Evolutionary conservation across 2,888 invertebrate genomes (phyloP).

Genomic region (Dryobotodes eremita): DNA sequence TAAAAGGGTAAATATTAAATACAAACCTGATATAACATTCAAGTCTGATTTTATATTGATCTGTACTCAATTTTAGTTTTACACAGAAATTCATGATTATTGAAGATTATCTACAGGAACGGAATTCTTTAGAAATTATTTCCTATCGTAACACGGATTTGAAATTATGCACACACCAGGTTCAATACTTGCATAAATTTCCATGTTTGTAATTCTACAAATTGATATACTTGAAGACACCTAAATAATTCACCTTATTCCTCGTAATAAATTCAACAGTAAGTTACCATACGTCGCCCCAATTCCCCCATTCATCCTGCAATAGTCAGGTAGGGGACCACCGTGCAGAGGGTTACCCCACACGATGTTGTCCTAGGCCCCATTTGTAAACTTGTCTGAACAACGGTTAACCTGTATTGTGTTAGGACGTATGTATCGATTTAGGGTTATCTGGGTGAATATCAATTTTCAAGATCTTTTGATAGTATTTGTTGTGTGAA

Average conservation of each 20-base stretch:
- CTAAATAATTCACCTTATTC: conserved; percentile 40
- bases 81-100: neutral
- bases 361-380: conserved; percentile 50
- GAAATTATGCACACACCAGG: neutral
- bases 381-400: conserved; percentile 59
- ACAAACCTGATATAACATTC: no score
- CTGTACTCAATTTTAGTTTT: neutral
- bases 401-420: conserved; percentile 53
- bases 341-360: conserved; percentile 50
- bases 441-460: conserved; percentile 46
- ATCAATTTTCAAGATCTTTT: conserved; percentile 43
- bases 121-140: neutral
- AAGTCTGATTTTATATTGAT: neutral
- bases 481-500: neutral
- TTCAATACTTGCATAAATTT: conserved; percentile 1
- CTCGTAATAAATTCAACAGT: conserved; percentile 39
- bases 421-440: conserved; percentile 53
- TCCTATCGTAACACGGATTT: neutral
- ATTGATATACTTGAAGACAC: neutral
- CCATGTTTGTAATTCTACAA: neutral
- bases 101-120: neutral
- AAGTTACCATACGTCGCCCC: conserved; percentile 42
- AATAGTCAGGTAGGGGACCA: conserved; percentile 58
- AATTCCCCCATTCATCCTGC: conserved; percentile 48
- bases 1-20: neutral